Evolutionary conservation across 2,888 invertebrate genomes (phyloP), one percentile per base, ranked within the genome.

Genomic region (Cheilosia pagana): DNA sequence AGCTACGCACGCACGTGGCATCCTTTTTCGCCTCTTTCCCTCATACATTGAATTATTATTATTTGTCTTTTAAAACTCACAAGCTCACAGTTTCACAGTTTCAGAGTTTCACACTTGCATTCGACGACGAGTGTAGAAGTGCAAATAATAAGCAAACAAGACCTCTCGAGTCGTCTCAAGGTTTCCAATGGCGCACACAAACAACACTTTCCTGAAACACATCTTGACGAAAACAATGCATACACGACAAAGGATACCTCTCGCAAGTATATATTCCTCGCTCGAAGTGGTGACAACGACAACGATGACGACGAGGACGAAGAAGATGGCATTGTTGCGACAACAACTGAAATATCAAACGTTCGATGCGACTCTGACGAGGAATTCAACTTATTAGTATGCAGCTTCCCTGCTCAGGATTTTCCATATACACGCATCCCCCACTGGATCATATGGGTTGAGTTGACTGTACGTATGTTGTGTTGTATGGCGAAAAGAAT

Each of bases 381-480:
- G 48, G 41, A 67, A 67, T 60, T 45, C 45, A 48, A 60, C 53
- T 53, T 79, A 62, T 79, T 79, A 74, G 79, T 55, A 81, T 74
- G 74, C 79, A 53, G 31, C 55, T 31, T 52, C 53, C 35, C 59
- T 65, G 45, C 45, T 53, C 14, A 50, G 43, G 28, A 60, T 43
- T 53, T 48, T 43, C 74, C 74, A 6, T 28, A 28, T 16, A 67
- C 31, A 65, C 59, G 23, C 35, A 25, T 12, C 12, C 25, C 10
- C 23, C 12, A 10, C 23, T 4, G 3, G 10, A 23, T 41, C n/a
- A 35, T 60, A 48, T 28, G 19, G 21, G 35, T 52, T 14, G 25
- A 39, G 10, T 48, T 10, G 21, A 21, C 23, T 21, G 57, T 71
- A 65, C 50, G 70, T 41, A 8, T 62, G 59, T 59, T 72, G 72